These are phyloP conservation scores for Panthera uncia DNA, from an alignment of 2,113 vertebrate species.

Conservation along the genomic window DNA sequence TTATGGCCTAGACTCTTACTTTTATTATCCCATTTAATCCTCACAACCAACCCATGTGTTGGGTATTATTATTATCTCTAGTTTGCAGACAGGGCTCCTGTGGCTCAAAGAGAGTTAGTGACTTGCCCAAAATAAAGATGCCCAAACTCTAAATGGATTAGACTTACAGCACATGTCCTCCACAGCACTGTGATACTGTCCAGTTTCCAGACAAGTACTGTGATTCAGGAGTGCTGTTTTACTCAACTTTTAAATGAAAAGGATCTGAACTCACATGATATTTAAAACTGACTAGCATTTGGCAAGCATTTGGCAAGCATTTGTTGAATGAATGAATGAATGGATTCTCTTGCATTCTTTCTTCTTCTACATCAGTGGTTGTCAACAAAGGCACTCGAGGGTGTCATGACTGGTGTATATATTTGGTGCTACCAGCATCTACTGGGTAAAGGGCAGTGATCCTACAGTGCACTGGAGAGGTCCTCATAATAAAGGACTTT, in stretches of 20 bases:
- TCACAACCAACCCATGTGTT: neutral
- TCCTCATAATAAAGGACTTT: neutral
- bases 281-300: neutral
- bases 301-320: neutral
- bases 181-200: fast-evolving
- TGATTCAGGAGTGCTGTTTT: neutral
- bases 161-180: neutral
- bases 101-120: neutral
- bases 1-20: neutral
- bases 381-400: no score
- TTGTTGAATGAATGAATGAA: neutral
- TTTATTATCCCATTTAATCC: conserved; percentile 7
- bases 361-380: neutral
- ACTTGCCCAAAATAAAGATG: neutral
- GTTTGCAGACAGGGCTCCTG: neutral
- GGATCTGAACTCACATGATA: neutral
- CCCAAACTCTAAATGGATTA: neutral
- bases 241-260: neutral
- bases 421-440: neutral
- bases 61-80: neutral
- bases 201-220: neutral
- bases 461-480: fast-evolving
- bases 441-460: neutral
- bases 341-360: neutral
- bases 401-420: neutral